phyloP scores from a whole-genome alignment of 2,888 invertebrate genomes.

The Drosophila rellima region DNA sequence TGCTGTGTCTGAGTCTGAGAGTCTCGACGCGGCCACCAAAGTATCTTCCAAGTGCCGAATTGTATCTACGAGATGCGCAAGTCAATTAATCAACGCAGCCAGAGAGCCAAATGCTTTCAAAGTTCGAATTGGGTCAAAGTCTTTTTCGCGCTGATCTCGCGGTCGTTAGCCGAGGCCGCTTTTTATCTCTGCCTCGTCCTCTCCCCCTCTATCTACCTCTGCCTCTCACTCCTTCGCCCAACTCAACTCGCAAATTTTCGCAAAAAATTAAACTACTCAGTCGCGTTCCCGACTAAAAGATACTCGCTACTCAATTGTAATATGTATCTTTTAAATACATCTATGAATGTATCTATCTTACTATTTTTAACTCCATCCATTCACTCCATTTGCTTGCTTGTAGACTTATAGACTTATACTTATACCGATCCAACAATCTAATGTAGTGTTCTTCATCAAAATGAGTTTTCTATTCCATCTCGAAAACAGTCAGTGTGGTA shows the following conservation, averaged over 20 bases:
- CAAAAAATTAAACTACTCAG: neutral
- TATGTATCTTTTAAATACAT: neutral
- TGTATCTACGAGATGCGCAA: constrained; percentile 68
- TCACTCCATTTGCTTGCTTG: no score
- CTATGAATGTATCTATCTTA: no score
- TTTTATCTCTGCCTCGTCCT: neutral
- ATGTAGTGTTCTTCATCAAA: neutral
- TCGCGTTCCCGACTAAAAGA: neutral
- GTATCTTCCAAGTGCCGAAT: constrained; percentile 28
- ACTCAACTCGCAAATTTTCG: neutral
- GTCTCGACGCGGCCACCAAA: neutral
- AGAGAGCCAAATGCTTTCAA: constrained; percentile 53
- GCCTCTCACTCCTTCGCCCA: constrained; percentile 3
- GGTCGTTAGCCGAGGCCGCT: constrained; percentile 62
- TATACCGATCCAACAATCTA: no score
- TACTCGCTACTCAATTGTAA: neutral
- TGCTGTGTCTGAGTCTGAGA: constrained; percentile 1
- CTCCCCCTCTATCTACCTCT: neutral
- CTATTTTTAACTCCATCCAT: no score
- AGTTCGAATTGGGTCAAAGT: constrained; percentile 78
- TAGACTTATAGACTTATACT: no score
- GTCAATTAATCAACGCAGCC: constrained; percentile 73
- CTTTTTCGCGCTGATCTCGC: constrained; percentile 53
- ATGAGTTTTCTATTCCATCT: neutral
- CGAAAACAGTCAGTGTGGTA: neutral